phyloP scores from a whole-genome alignment of 2,113 vertebrate species.

The Bujurquina vittata region DNA sequence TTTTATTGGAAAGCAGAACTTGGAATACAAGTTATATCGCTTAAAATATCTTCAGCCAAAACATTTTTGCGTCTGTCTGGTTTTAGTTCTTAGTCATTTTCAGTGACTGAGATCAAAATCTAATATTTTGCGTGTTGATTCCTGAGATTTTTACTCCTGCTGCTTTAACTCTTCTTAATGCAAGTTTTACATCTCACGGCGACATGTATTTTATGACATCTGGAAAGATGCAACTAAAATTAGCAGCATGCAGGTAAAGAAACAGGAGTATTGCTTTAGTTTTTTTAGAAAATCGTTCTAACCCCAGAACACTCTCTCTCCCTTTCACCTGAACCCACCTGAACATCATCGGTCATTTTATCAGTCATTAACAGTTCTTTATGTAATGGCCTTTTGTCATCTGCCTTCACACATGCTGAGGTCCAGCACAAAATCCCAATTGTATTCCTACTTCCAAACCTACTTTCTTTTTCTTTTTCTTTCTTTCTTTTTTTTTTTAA shows the following conservation, averaged over 20 bases:
- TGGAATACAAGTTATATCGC: slow-evolving; percentile 31
- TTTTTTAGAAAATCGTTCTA: not conserved
- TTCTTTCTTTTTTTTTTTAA: too few species aligned
- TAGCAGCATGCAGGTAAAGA: not conserved
- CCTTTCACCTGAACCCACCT: not conserved
- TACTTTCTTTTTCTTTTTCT: too few species aligned
- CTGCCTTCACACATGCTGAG: too few species aligned
- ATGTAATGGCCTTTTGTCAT: too few species aligned
- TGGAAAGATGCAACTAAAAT: not conserved
- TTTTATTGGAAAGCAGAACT: slow-evolving; percentile 57
- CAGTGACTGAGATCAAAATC: not conserved
- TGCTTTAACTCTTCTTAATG: not conserved
- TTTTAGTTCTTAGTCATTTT: not conserved
- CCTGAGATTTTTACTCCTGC: not conserved
- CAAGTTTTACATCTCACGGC: not conserved
- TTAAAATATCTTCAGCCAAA: slow-evolving; percentile 21
- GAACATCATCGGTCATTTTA: too few species aligned
- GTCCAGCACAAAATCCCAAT: too few species aligned
- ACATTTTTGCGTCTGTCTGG: not conserved
- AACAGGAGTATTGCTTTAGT: not conserved
- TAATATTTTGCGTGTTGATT: not conserved
- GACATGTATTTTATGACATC: not conserved
- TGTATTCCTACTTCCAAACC: too few species aligned
- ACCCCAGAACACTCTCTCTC: not conserved
- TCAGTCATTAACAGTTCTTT: too few species aligned